These are phyloP conservation scores for Heloderma charlesbogerti DNA, from an alignment of 2,113 vertebrate species.

Conservation along the genomic window DNA sequence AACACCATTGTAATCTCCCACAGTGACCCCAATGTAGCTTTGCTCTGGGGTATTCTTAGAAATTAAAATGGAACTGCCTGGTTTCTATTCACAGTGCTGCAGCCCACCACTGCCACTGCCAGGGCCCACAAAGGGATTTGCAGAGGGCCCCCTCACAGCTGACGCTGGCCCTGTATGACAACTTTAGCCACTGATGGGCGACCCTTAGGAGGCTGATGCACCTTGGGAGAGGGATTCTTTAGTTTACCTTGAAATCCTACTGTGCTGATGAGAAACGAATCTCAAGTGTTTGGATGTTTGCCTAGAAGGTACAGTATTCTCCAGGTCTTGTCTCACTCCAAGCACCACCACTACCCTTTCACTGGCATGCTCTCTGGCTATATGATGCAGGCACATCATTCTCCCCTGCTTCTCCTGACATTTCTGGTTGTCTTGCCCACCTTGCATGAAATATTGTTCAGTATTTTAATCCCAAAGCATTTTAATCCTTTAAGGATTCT, in stretches of 20 bases:
- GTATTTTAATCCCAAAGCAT: slow-evolving; percentile 63
- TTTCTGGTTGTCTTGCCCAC: slow-evolving; percentile 18
- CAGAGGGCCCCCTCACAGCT: not conserved
- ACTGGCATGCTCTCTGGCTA: not conserved
- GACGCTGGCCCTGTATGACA: not conserved
- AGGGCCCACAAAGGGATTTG: not conserved
- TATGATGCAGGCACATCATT: not conserved
- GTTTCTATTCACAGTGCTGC: not conserved
- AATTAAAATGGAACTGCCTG: not conserved
- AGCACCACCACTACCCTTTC: not conserved
- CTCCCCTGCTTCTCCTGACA: not conserved
- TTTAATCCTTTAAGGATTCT: slow-evolving; percentile 63
- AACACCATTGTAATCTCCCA: not conserved
- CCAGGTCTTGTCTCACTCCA: not conserved
- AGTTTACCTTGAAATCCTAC: not conserved
- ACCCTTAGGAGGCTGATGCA: not conserved
- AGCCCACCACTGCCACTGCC: not conserved
- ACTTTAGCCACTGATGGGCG: not conserved
- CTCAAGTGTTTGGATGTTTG: not conserved
- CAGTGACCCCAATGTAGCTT: not conserved
- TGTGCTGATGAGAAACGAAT: not conserved
- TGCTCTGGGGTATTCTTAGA: not conserved
- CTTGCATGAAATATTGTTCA: slow-evolving; percentile 59
- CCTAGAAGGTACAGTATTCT: not conserved
- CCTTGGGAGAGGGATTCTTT: not conserved